A percentile compares a stretch with the other conserved stretches of the same genome.
These are phyloP conservation scores for Anabas testudineus DNA, from an alignment of 2,797 vertebrate species.

Conservation along the genomic window DNA sequence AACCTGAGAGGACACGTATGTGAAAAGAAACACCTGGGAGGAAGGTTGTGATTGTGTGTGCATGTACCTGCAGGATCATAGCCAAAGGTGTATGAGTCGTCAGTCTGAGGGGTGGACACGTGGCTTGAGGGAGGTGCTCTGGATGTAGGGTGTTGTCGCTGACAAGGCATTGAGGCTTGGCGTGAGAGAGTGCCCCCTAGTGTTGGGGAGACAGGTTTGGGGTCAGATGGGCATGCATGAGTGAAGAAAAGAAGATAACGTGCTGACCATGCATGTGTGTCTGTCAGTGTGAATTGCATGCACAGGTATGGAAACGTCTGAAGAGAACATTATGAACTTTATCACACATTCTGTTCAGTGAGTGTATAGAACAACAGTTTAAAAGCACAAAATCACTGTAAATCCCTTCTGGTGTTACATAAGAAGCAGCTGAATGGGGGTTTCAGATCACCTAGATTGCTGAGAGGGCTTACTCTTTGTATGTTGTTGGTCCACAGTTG, in stretches of 20 bases:
- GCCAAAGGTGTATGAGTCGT: conserved; percentile 70
- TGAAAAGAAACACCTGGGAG: neutral
- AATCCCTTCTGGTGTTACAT: conserved; percentile 56
- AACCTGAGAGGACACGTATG: neutral
- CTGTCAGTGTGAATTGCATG: conserved; percentile 15
- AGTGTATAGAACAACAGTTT: conserved; percentile 19
- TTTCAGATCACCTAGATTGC: conserved; percentile 63
- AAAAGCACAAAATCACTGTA: conserved; percentile 27
- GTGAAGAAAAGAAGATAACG: conserved; percentile 28
- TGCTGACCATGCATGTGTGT: conserved; percentile 29
- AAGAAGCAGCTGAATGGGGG: conserved; percentile 54
- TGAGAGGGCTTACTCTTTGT: conserved; percentile 64
- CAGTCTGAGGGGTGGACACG: conserved; percentile 61
- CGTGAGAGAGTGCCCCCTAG: conserved; percentile 85
- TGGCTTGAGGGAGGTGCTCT: conserved; percentile 75
- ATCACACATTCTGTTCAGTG: conserved; percentile 20
- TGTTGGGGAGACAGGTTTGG: conserved; percentile 72
- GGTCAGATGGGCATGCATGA: conserved; percentile 53
- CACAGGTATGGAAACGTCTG: neutral
- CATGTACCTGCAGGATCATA: conserved; percentile 70
- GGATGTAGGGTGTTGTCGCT: conserved; percentile 82
- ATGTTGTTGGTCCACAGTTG: conserved; percentile 51
- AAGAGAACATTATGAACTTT: conserved; percentile 9
- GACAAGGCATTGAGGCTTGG: conserved; percentile 73
- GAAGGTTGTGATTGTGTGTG: conserved; percentile 6